Base-by-base conservation (phyloP, 2,113 vertebrate genomes). In the Turnix velox region DNA sequence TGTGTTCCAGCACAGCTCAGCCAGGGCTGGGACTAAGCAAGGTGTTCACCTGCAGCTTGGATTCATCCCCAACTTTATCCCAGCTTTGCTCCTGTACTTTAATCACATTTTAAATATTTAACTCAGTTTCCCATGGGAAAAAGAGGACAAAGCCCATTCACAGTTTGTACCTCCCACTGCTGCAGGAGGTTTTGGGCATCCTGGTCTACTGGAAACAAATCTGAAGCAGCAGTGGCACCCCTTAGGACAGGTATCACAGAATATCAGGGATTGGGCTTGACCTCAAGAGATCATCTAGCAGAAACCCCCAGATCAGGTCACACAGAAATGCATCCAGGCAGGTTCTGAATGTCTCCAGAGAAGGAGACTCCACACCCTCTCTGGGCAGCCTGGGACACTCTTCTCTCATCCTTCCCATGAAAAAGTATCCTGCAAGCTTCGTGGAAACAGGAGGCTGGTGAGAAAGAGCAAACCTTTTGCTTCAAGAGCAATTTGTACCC, bases 1-100 rank as follows among this genome's bases (percentile, higher is more conserved):
- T 93, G 76, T 51, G 92, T 81, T 94, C 76, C 84, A 76, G 71
- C 61, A 91, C 77, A 91, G 84, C 90, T 94, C 84, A 62, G 35
- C 71, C 62, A 54, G 73, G 75, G n/a, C 82, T 85, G 7, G 2
- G 31, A 85, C 69, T 83, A 71, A 51, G 69, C 73, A 68, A 27
- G 0, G 0, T 17, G 35, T 31, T 63, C 76, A 54, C 11, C 5
- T 3, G 62, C 48, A 87, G 39, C 52, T 89, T 6, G 2, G 30
- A 71, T 39, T 74, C 43, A 54, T 27, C 31, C 23, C 43, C 24
- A 72, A 58, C 65, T 88, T 43, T 31, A 18, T 51, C 45, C 62
- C 42, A 72, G 45, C 52, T 80, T 40, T 1, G 1, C 33, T 76
- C 12, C 25, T 10, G 4, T 4, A 37, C 37, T 78, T 82, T 49